phyloP scores from a whole-genome alignment of 2,888 invertebrate genomes.

The Drosophila basisetae region DNA sequence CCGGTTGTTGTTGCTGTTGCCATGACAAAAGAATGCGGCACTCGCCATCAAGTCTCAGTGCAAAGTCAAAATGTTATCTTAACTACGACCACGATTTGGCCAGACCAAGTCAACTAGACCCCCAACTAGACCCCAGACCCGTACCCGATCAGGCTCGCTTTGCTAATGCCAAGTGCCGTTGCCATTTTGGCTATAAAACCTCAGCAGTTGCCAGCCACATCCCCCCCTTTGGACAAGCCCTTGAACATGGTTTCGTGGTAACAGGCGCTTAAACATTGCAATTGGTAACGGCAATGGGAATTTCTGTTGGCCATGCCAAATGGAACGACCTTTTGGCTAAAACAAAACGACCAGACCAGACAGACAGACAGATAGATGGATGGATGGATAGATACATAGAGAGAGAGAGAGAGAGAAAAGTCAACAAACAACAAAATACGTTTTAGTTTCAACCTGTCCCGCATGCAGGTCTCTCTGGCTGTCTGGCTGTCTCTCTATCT shows the following conservation, averaged over 20 bases:
- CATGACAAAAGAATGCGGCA: conserved; percentile 83
- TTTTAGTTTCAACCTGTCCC: conserved; percentile 63
- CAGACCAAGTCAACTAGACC: conserved; percentile 41
- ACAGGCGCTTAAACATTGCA: conserved; percentile 67
- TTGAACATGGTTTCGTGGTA: conserved; percentile 48
- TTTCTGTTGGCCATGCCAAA: conserved; percentile 30
- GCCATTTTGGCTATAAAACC: conserved; percentile 33
- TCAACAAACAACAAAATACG: conserved; percentile 15
- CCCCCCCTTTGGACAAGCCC: not conserved
- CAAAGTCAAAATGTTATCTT: conserved; percentile 80
- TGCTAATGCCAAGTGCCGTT: conserved; percentile 75
- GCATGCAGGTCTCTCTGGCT: conserved; percentile 32
- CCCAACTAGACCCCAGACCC: conserved; percentile 12
- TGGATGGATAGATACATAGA: not conserved
- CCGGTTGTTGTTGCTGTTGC: conserved; percentile 71
- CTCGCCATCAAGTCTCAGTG: conserved; percentile 73
- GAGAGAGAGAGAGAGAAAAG: not conserved
- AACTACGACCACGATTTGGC: conserved; percentile 76
- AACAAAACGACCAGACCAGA: not conserved
- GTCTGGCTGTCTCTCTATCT: conserved; percentile 20
- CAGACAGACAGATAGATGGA: not conserved
- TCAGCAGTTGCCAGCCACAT: not conserved
- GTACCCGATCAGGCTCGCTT: conserved; percentile 13
- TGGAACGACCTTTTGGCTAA: conserved; percentile 49
- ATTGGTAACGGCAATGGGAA: conserved; percentile 67